These are phyloP conservation scores for Teleiodes luculella DNA, from an alignment of 2,888 invertebrate species.

Conservation along the genomic window DNA sequence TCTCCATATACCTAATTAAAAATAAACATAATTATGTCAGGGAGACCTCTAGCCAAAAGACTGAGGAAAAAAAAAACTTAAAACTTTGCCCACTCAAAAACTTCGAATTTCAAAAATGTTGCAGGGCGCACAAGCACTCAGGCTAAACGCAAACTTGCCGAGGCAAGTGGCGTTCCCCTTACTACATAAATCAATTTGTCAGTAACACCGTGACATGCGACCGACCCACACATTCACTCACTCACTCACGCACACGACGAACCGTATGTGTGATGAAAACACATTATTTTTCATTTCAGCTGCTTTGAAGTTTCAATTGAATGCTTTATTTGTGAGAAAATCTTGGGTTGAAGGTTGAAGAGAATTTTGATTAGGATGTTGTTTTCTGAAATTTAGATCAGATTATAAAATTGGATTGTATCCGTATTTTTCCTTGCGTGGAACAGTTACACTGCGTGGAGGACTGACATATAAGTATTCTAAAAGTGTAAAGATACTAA, in stretches of 20 bases:
- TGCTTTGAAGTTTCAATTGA: conserved; percentile 20
- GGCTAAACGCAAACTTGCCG: conserved; percentile 49
- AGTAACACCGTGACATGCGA: conserved; percentile 55
- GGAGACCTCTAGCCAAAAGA: too few relatives aligned
- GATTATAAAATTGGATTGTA: too few relatives aligned
- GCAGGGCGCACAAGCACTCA: conserved; percentile 36
- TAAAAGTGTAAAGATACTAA: too few relatives aligned
- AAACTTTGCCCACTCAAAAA: conserved; percentile 11
- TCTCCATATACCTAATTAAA: too few relatives aligned
- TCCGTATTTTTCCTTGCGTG: too few relatives aligned
- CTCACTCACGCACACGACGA: conserved; percentile 37
- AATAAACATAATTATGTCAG: too few relatives aligned
- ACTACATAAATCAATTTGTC: conserved; percentile 75
- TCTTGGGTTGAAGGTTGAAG: conserved; percentile 5
- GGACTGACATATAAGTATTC: too few relatives aligned
- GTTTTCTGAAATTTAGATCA: neutral
- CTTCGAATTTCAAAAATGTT: conserved; percentile 26
- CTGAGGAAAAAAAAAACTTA: neutral
- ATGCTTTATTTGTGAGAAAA: conserved; percentile 17
- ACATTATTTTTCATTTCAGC: conserved; percentile 20
- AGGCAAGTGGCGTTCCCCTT: conserved; percentile 39
- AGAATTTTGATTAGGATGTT: neutral
- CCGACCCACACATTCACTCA: conserved; percentile 22
- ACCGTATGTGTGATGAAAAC: conserved; percentile 16
- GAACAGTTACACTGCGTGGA: too few relatives aligned